These are phyloP conservation scores for Caenorhabditis angaria DNA, from an alignment of 2,888 invertebrate species.

Conservation along the genomic window DNA sequence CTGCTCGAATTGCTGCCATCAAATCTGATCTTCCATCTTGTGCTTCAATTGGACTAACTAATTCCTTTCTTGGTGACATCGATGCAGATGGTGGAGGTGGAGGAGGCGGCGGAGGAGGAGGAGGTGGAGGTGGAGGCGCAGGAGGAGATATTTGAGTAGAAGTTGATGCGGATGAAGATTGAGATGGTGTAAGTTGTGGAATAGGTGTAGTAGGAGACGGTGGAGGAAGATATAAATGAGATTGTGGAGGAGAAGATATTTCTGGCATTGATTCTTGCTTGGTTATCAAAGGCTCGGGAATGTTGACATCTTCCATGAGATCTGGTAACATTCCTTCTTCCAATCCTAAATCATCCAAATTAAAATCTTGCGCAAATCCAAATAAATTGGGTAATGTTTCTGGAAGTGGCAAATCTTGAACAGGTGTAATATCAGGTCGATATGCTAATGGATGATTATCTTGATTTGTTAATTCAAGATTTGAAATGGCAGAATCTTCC, in stretches of 20 bases:
- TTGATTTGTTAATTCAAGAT: neutral
- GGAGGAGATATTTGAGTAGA: neutral
- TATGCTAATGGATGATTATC: slow-evolving; percentile 47
- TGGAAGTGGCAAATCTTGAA: slow-evolving; percentile 42
- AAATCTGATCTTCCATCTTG: slow-evolving; percentile 40
- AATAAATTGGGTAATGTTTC: slow-evolving; percentile 50
- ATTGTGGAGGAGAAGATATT: neutral
- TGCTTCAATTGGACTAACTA: neutral
- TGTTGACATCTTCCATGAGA: slow-evolving; percentile 7
- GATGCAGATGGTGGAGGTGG: slow-evolving; percentile 32
- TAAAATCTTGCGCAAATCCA: slow-evolving; percentile 37
- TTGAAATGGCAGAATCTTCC: slow-evolving; percentile 30
- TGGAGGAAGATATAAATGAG: neutral
- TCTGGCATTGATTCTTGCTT: neutral
- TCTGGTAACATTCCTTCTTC: slow-evolving; percentile 25
- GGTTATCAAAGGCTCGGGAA: neutral
- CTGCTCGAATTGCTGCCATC: slow-evolving; percentile 56
- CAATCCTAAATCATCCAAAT: slow-evolving; percentile 18
- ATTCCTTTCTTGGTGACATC: slow-evolving; percentile 7
- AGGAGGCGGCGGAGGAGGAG: slow-evolving; percentile 18
- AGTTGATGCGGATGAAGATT: slow-evolving; percentile 9
- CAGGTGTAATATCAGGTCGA: slow-evolving; percentile 16
- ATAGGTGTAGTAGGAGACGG: neutral
- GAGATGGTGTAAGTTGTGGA: slow-evolving; percentile 8
- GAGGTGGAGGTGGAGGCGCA: slow-evolving; percentile 20